Base-by-base conservation (phyloP, 1,140 invertebrate species). In the Chelonus insularis region DNA sequence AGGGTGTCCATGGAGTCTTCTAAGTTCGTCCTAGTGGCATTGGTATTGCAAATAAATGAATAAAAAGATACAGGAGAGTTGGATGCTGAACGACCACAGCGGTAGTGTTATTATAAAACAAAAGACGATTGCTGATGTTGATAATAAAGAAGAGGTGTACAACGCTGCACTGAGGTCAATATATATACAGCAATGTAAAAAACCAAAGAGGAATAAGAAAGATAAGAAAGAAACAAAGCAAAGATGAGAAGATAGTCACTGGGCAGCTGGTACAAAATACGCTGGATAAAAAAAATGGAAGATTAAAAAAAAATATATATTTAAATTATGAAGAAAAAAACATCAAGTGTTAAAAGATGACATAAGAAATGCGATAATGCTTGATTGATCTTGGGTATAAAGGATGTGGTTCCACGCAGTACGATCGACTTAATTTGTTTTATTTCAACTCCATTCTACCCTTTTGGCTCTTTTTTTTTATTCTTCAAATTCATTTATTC, bases 351-450 rank as follows among this genome's bases (percentile, higher is more conserved):
- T 39, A 16, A n/a, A 18, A 32, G 29, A 5, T 20, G 16, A 43
- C 41, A 72, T 72, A 72, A 72, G 74, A 77, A 77, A 72, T 73
- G 70, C 69, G 72, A 74, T 77, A 74, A 75, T 43, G 54, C 43
- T 25, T 39, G 66, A 68, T 71, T 72, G 72, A 39, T 39, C 64
- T 70, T 70, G 54, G 68, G 72, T 72, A 76, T 68, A 71, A 76
- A 79, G 77, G 77, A 79, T 78, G 77, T 77, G 76, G 77, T 78
- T 78, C 76, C 76, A 79, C 77, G 77, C 76, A 79, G 73, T 67
- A 70, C 75, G 77, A 79, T 78, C 74, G 73, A 79, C 74, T 79
- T 79, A 79, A 79, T 79, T 79, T 75, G 75, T 74, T 73, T 71
- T 64, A 74, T 74, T 65, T 56, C 64, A 37, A 25, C 25, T 34